Percentiles rank a stretch among this genome's conserved stretches.
These are phyloP conservation scores for Ctenicera cuprea DNA, from an alignment of 2,888 invertebrate genomes.

Conservation along the genomic window DNA sequence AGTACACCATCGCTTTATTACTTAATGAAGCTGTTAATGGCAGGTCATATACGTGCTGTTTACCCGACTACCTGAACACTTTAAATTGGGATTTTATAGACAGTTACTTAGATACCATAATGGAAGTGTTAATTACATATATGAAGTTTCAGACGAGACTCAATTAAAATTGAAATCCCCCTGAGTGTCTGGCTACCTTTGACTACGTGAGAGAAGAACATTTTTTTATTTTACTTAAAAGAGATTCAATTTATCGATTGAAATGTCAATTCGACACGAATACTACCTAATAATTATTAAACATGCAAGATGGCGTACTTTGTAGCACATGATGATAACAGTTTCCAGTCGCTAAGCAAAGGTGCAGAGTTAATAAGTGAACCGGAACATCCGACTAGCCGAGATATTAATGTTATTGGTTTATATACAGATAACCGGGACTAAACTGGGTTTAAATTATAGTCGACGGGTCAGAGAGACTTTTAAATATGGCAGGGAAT, in stretches of 20 bases:
- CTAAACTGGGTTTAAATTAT: constrained; percentile 26
- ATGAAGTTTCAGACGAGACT: not conserved
- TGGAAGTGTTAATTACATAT: constrained; percentile 18
- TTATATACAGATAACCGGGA: constrained; percentile 16
- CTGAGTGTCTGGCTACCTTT: too few species aligned
- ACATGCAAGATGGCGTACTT: not conserved
- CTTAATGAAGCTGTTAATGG: constrained; percentile 47
- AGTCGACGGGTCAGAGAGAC: not conserved
- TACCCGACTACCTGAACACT: constrained; percentile 10
- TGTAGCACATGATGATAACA: not conserved
- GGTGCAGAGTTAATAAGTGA: constrained; percentile 22
- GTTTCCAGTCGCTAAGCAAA: not conserved
- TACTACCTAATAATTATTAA: not conserved
- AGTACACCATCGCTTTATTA: constrained; percentile 43
- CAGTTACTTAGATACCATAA: not conserved
- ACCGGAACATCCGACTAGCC: constrained; percentile 27
- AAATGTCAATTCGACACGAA: too few species aligned
- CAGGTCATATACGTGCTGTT: constrained; percentile 39
- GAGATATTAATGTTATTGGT: constrained; percentile 25
- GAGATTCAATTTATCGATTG: not conserved
- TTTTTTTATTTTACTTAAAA: not conserved
- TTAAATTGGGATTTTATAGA: constrained; percentile 29
- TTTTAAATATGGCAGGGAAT: constrained; percentile 28
- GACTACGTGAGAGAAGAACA: not conserved
- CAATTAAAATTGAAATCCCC: not conserved